Evolutionary conservation across 2,113 vertebrate genomes (phyloP), one percentile per base, ranked within the genome.

Genomic region (Sisor rabdophorus): DNA sequence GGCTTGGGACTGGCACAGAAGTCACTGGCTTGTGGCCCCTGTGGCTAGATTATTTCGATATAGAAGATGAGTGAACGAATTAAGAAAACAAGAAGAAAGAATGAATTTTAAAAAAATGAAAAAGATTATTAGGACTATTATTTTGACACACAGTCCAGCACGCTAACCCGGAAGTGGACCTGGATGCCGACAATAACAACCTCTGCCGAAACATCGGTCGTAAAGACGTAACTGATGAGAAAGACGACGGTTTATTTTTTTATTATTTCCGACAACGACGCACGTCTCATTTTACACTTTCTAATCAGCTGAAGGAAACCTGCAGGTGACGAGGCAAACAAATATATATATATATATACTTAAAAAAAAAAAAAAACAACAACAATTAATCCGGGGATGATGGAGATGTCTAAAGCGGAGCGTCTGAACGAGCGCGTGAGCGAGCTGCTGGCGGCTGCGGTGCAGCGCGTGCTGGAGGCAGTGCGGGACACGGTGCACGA

Each of bases 381-480:
- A 44, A 10, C 40, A 44, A 36, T 3, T 36, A 36, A 44, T 44
- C 40, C 40, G 40, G 6, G 40, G 40, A 44, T 44, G n/a, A 36
- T 64, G 61, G 75, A 56, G 53, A 65, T 87, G 87, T 84, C 83
- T 17, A 86, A 86, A 79, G 58, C 84, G 11, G 87, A 85, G 69
- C 83, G 77, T 47, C 71, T 86, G 55, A 84, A 83, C 22, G 80
- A 79, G 69, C 83, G 82, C 10, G 85, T 86, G 74, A 75, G 75
- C 8, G 82, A 84, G 70, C 79, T 86, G 44, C 75, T 86, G 74
- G 70, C 79, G 7, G 80, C 65, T 20, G 85, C 85, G 11, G 85
- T 86, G 53, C 76, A 84, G 28, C 82, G 85, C 71, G 85, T 86
- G 26, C 77, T 86, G 67, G 78, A 84, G 68, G 80, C 79, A 58